A percentile compares a stretch with the other conserved stretches of the same genome.
These are phyloP conservation scores for Drosophila auraria DNA, from an alignment of 1,140 invertebrate genomes.

Conservation along the genomic window DNA sequence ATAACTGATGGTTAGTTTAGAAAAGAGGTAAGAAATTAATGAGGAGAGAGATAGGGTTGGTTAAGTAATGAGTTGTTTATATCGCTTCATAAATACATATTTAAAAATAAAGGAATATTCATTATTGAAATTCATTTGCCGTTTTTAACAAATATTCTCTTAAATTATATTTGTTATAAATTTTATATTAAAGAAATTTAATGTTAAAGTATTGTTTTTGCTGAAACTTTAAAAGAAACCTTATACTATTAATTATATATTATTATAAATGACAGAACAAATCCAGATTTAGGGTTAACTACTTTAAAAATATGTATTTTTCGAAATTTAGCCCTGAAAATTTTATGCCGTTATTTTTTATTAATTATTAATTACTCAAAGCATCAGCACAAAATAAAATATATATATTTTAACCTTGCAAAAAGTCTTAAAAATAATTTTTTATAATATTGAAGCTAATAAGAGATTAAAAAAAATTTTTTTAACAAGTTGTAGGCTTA, in stretches of 20 bases:
- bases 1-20: conserved; percentile 2
- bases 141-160: neutral
- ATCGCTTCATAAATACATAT: neutral
- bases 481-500: no score
- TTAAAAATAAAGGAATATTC: neutral
- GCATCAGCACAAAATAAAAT: no score
- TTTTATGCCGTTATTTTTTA: no score
- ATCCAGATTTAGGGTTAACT: no score
- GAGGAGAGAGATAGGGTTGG: neutral
- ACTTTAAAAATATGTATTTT: no score
- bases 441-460: no score
- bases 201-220: neutral
- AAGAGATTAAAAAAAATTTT: no score
- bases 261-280: neutral
- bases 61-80: neutral
- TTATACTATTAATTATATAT: no score
- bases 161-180: neutral
- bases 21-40: conserved; percentile 1
- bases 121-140: neutral
- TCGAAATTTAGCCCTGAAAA: no score
- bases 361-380: no score
- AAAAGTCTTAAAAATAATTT: no score
- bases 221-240: neutral
- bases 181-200: neutral
- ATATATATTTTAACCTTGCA: no score